phyloP scores from a whole-genome alignment of 2,797 vertebrate species.

The Phataginus tetradactyla region DNA sequence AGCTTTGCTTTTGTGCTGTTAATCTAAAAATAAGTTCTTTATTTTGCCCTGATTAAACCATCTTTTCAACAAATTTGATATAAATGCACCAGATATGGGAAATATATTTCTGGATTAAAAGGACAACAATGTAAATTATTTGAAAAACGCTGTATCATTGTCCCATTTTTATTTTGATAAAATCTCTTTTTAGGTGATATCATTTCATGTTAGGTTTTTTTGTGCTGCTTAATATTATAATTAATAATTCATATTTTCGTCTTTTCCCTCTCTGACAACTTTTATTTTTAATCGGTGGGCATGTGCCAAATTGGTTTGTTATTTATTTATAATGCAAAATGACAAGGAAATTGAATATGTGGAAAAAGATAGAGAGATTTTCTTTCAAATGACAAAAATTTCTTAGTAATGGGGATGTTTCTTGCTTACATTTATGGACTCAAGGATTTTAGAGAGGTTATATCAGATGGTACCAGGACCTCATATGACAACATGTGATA shows the following conservation, averaged over 20 bases:
- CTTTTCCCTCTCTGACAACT: constrained; percentile 88
- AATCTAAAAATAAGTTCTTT: constrained; percentile 32
- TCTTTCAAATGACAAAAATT: constrained; percentile 79
- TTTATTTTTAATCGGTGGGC: constrained; percentile 90
- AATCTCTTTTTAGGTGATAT: constrained; percentile 85
- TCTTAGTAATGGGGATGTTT: constrained; percentile 73
- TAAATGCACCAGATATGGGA: background rate
- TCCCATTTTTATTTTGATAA: constrained; percentile 81
- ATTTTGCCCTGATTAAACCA: constrained; percentile 50
- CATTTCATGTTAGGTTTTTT: constrained; percentile 86
- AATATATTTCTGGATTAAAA: constrained; percentile 49
- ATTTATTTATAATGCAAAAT: constrained; percentile 89
- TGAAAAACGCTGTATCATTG: constrained; percentile 40
- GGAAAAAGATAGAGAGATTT: constrained; percentile 81
- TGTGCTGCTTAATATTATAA: constrained; percentile 88
- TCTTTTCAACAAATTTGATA: constrained; percentile 49
- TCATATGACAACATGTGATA: constrained; percentile 69
- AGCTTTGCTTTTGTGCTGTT: constrained; percentile 18
- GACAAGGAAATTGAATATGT: constrained; percentile 86
- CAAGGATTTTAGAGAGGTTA: constrained; percentile 57
- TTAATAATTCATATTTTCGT: constrained; percentile 90
- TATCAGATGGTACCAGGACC: constrained; percentile 56
- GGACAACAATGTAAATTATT: constrained; percentile 35
- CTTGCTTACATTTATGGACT: constrained; percentile 67
- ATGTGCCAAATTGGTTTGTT: constrained; percentile 90